Evolutionary conservation across 2,888 invertebrate species (phyloP), one percentile per base, ranked within the genome.

Genomic region (Pyrgus malvae): DNA sequence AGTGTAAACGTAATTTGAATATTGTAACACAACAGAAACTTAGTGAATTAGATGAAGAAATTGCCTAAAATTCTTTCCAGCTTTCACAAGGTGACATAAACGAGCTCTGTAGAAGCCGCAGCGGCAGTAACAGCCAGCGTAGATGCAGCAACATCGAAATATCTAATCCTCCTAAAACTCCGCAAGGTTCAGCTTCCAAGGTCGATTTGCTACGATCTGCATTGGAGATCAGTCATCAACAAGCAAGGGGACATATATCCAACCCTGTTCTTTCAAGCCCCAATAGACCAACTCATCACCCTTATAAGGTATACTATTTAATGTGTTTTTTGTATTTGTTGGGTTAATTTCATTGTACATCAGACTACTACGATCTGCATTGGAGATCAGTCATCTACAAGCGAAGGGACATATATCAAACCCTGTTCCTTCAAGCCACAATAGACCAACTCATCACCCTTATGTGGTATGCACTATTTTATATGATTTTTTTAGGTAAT

Each of bases 171-270:
- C 85, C 83, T 6, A 80, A 77, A 56, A 76, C 74, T 7, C 71
- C 81, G 0, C 78, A 82, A 63, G 89, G 91, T 0, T 92, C 92
- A 14, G 88, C 90, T 0, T 92, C 92, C 1, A 93, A 93, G 69
- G 93, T 93, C 19, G 94, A 94, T 72, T 82, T 95, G 45, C 85
- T 95, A 3, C 92, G 93, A 59, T 94, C 95, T 12, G 92, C 94
- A 0, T 76, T 94, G 31, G 95, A 95, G 79, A 93, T 94, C 65
- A 93, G 92, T 72, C 91, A 93, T 37, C 83, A 84, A 14, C 84
- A 87, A 35, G 91, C 86, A 57, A 91, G 88, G 73, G 87, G 80
- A 50, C 92, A 92, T 64, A 91, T 91, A 51, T 93, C 93, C 37
- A 93, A 93, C 74, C 92, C 92, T 59, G 91, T 92, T 53, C 74